Conservation (phyloP, 2,113 vertebrate genomes). For the Chamaea fasciata region DNA sequence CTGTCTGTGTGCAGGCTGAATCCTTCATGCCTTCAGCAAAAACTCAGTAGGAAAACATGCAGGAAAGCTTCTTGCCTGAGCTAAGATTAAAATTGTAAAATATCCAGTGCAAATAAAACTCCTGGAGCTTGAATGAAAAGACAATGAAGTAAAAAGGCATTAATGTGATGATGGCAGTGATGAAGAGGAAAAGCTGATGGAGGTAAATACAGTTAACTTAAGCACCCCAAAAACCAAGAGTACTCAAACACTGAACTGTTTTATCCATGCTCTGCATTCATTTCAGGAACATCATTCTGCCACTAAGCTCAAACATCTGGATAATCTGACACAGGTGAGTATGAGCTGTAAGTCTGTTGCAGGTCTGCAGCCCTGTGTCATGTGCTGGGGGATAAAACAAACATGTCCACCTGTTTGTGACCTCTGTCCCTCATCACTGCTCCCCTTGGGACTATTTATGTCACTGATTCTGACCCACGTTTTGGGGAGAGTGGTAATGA, state of each 20-base stretch:
- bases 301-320: background rate
- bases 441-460: background rate
- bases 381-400: background rate
- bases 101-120: background rate
- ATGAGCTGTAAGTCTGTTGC: background rate
- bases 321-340: background rate
- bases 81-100: background rate
- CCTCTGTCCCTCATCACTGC: background rate
- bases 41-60: background rate
- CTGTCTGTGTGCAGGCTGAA: background rate
- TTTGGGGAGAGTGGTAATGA: background rate
- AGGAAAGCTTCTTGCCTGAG: background rate
- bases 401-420: fast-evolving
- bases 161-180: background rate
- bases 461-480: background rate
- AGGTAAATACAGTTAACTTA: background rate
- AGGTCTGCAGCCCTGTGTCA: background rate
- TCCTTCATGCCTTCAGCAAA: background rate
- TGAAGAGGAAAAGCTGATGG: background rate
- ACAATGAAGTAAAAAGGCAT: background rate
- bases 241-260: background rate
- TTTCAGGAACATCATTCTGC: background rate
- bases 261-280: background rate
- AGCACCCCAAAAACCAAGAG: background rate
- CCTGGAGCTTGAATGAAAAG: background rate